Evolutionary conservation across 2,797 vertebrate genomes (phyloP).

Genomic region (Alexandromys oeconomus): DNA sequence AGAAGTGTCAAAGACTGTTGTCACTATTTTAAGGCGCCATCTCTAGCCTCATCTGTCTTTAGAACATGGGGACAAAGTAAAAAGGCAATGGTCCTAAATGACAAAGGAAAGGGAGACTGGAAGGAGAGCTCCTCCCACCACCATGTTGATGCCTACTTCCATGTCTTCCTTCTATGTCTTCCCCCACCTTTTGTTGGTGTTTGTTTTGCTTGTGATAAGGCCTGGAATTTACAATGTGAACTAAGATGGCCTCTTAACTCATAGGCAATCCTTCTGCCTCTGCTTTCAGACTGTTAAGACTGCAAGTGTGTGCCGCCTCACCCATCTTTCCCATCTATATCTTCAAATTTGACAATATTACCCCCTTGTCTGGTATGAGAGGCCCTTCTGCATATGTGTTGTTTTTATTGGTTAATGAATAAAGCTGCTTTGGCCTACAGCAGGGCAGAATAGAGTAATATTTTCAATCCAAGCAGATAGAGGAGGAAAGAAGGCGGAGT

Average conservation of each 20-base stretch:
- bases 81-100: neutral
- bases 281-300: neutral
- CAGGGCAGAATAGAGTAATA: too few relatives aligned
- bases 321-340: neutral
- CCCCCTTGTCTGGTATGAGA: neutral
- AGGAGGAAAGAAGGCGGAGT: too few relatives aligned
- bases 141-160: neutral
- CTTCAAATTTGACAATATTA: neutral
- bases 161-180: neutral
- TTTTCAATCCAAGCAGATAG: too few relatives aligned
- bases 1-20: constrained; percentile 18
- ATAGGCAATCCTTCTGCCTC: neutral
- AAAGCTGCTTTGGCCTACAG: too few relatives aligned
- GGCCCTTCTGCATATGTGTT: too few relatives aligned
- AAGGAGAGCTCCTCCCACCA: neutral
- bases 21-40: constrained; percentile 6
- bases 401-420: too few relatives aligned
- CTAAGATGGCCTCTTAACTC: neutral
- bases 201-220: neutral
- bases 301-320: neutral
- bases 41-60: constrained; percentile 21
- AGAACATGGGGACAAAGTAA: neutral
- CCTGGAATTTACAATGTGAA: neutral
- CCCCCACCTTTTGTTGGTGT: neutral
- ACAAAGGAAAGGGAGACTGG: neutral